phyloP scores from a whole-genome alignment of 2,113 vertebrate genomes.

The Nothocercus nigrocapillus region DNA sequence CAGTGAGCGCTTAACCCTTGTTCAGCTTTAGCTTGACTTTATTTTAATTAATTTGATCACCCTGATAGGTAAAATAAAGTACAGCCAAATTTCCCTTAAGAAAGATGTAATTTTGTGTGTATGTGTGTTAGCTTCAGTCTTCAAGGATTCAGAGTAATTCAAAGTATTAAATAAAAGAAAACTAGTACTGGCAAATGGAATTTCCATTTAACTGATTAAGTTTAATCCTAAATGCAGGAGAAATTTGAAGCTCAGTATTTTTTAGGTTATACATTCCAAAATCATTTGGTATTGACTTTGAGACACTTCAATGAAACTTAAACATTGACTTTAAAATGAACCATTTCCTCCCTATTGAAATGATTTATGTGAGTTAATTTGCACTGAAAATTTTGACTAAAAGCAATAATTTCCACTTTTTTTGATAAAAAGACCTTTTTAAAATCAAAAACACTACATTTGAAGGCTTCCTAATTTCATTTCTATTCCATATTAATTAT shows the following conservation, averaged over 20 bases:
- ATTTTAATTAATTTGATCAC: not conserved
- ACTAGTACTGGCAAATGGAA: not conserved
- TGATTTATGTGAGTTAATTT: not conserved
- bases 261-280: not conserved
- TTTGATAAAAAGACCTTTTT: not conserved
- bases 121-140: not conserved
- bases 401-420: not conserved
- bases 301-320: not conserved
- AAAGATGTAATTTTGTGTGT: not conserved
- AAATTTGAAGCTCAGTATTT: not conserved
- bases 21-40: not conserved
- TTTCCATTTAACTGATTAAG: not conserved
- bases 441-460: not conserved
- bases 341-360: not conserved
- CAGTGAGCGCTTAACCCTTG: not conserved
- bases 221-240: not conserved
- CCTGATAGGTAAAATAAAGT: not conserved
- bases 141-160: not conserved
- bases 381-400: not conserved
- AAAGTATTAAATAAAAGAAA: not conserved
- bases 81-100: not conserved
- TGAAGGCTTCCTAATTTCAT: not conserved
- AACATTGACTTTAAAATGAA: not conserved
- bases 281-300: not conserved
- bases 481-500: not conserved